Base-by-base conservation (phyloP, 2,797 vertebrate genomes). In the Synaphobranchus kaupii region DNA sequence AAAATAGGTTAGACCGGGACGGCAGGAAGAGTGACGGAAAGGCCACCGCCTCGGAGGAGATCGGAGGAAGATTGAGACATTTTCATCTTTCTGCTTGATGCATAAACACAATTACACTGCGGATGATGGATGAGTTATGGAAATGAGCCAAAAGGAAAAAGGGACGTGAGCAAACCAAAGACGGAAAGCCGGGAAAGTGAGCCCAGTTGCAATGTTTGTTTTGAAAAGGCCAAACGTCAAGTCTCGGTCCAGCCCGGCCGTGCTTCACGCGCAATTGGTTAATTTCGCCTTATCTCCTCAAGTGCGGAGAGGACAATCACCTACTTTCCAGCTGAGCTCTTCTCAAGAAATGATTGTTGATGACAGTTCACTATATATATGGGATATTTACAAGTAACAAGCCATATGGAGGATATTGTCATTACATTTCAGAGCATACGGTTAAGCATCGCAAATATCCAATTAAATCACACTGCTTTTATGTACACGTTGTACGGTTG, bases 51-150 rank as follows among this genome's bases (percentile, higher is more conserved):
- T 83, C 66, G 15, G 88, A 93, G 93, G 90, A 6, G 86, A 89
- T 87, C 68, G 7, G 68, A 54, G 83, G 78, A 84, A 56, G 85
- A 92, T 89, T 89, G 93, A 95, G 92, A 93, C 94, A 94, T 95
- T 94, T 95, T 86, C 91, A 92, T 90, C 91, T 90, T 94, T 90
- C 94, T 92, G 91, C 93, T 93, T 92, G 92, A 92, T 93, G 92
- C 91, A 90, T 90, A 86, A 90, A 87, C 90, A 92, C 89, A 91
- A 93, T 95, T 92, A 94, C 90, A 90, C 86, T 87, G 89, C 89
- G 2, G 89, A 89, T 85, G 83, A 88, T 3, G 78, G 94, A 95
- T 8, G 85, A 89, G 88, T 80, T 5, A 81, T 94, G 94, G 94
- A 93, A 68, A 2, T 20, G 73, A 28, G 92, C 95, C 94, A 94